Conservation (phyloP, 2,113 vertebrate species). For the Siniperca knerii region DNA sequence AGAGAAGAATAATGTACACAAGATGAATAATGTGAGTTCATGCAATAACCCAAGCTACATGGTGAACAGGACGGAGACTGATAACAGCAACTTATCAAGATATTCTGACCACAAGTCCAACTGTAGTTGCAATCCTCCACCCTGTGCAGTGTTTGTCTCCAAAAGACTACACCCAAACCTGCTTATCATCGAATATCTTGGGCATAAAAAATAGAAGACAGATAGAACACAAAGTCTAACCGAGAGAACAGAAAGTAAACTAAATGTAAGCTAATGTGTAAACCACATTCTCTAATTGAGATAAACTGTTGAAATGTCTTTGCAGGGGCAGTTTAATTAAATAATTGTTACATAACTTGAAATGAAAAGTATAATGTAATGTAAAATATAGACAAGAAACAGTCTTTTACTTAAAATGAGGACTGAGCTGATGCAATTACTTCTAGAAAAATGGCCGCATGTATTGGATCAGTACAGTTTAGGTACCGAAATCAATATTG, state of each 20-base stretch:
- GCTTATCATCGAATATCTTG: not conserved
- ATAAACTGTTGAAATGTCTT: not conserved
- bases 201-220: not conserved
- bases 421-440: not conserved
- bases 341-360: not conserved
- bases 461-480: not conserved
- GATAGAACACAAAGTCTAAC: not conserved
- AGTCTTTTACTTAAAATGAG: not conserved
- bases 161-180: constrained; percentile 48
- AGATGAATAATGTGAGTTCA: not conserved
- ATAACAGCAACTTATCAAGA: constrained; percentile 58
- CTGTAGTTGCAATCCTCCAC: constrained; percentile 49
- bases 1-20: not conserved
- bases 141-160: constrained; percentile 15
- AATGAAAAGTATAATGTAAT: not conserved
- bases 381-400: not conserved
- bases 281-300: not conserved
- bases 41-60: not conserved
- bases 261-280: not conserved
- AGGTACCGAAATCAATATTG: not conserved
- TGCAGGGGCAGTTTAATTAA: not conserved
- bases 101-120: constrained; percentile 50
- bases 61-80: constrained; percentile 29
- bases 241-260: not conserved
- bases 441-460: too few relatives aligned